phyloP scores from a whole-genome alignment of 2,113 vertebrate species.

The Mystacornis crossleyi region DNA sequence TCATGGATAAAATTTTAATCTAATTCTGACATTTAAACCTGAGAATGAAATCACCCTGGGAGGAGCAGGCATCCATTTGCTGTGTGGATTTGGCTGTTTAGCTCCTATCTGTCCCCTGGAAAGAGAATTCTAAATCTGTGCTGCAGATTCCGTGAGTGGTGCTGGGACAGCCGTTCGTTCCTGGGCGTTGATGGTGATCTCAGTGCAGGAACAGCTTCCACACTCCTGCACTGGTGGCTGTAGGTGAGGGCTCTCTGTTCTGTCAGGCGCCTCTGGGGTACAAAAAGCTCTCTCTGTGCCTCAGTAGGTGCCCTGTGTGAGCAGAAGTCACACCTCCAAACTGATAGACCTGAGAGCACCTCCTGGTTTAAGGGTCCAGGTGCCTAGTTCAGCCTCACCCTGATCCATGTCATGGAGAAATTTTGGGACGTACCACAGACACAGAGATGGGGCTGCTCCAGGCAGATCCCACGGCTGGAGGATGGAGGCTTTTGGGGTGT shows the following conservation, averaged over 20 bases:
- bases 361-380: background rate
- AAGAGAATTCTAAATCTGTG: constrained; percentile 46
- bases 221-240: background rate
- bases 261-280: background rate
- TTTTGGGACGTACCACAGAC: background rate
- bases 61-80: constrained; percentile 46
- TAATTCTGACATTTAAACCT: constrained; percentile 62
- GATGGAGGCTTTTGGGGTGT: background rate
- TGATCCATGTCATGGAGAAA: background rate
- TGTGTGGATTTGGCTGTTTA: constrained; percentile 34
- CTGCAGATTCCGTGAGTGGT: background rate
- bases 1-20: constrained; percentile 57
- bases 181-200: background rate
- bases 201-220: background rate
- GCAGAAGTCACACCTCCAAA: background rate
- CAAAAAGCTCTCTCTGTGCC: background rate
- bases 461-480: background rate
- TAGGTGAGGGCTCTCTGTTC: background rate
- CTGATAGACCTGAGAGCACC: background rate
- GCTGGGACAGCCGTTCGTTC: constrained; percentile 36
- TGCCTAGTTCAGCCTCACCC: background rate
- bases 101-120: background rate
- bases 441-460: background rate
- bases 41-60: constrained; percentile 24
- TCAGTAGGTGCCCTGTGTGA: background rate